phyloP scores from a whole-genome alignment of 2,113 vertebrate genomes.

The Girardinichthys multiradiatus region DNA sequence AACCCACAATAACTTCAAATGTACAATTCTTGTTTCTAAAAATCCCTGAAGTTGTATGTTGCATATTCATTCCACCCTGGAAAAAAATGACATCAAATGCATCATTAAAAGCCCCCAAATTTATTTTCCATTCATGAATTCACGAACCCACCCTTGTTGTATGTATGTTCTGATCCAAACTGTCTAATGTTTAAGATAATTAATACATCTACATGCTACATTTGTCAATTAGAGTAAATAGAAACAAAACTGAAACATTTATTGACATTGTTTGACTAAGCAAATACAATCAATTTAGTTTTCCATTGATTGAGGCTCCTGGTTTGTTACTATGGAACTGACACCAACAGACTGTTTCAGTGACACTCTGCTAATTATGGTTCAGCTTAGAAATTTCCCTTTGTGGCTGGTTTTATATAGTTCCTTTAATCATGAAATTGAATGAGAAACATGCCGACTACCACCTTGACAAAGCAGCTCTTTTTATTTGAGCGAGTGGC shows the following conservation, averaged over 20 bases:
- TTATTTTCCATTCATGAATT: background rate
- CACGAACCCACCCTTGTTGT: no score
- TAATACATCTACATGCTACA: background rate
- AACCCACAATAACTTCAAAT: background rate
- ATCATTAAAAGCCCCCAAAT: no score
- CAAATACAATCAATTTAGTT: slow-evolving; percentile 22
- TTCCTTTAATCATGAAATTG: slow-evolving; percentile 18
- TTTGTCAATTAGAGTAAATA: background rate
- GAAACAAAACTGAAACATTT: background rate
- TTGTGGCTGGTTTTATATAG: slow-evolving; percentile 2
- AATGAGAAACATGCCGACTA: slow-evolving; percentile 16
- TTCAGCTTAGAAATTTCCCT: slow-evolving; percentile 22
- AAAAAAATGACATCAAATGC: no score
- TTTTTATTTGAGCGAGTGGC: slow-evolving; percentile 30
- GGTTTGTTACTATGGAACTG: slow-evolving; percentile 3
- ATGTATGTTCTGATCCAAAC: no score
- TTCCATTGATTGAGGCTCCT: slow-evolving; percentile 12
- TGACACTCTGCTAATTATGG: slow-evolving; percentile 38
- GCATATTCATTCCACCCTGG: background rate
- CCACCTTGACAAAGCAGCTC: slow-evolving; percentile 20
- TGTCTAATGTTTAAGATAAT: background rate
- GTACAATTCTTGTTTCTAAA: background rate
- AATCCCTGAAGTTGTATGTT: background rate
- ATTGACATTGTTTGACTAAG: slow-evolving; percentile 1
- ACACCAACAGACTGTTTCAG: slow-evolving; percentile 26